These are phyloP conservation scores for Muscina levida DNA, from an alignment of 2,888 invertebrate species.

Conservation along the genomic window DNA sequence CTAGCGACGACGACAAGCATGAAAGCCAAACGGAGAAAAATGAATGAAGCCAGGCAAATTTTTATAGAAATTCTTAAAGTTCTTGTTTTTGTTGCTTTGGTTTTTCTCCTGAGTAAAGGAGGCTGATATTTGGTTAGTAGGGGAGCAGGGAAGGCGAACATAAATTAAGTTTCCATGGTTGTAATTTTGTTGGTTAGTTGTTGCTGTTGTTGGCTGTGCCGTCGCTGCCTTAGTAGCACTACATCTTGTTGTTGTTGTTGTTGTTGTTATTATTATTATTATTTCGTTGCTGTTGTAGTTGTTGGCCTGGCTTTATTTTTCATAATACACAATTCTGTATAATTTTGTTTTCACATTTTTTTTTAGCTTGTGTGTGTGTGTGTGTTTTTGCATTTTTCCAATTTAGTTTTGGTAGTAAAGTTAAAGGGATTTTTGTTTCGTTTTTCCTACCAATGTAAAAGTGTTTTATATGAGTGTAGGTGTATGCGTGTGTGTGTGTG, in stretches of 20 bases:
- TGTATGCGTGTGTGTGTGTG: constrained; percentile 14
- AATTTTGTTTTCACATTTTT: constrained; percentile 45
- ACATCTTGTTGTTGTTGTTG: constrained; percentile 56
- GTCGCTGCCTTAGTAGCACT: not conserved
- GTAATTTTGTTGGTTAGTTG: constrained; percentile 72
- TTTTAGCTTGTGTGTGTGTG: too few relatives aligned
- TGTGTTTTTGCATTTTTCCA: constrained; percentile 61
- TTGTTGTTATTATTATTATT: constrained; percentile 38
- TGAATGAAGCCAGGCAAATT: constrained; percentile 37
- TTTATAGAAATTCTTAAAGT: constrained; percentile 61
- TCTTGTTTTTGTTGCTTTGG: constrained; percentile 3
- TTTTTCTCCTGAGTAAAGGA: too few relatives aligned
- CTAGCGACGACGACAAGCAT: constrained; percentile 43
- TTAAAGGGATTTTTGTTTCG: constrained; percentile 53
- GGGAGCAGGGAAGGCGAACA: constrained; percentile 70
- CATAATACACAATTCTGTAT: constrained; percentile 55
- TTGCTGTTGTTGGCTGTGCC: constrained; percentile 47
- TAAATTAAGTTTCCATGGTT: constrained; percentile 80
- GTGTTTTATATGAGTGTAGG: constrained; percentile 25
- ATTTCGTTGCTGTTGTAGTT: constrained; percentile 8
- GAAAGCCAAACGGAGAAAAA: constrained; percentile 39
- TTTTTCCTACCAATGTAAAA: too few relatives aligned
- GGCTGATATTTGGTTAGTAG: constrained; percentile 58
- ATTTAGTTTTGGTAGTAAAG: constrained; percentile 63
- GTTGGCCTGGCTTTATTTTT: constrained; percentile 55